phyloP scores from a whole-genome alignment of 2,113 vertebrate species.

The Dromaius novaehollandiae region DNA sequence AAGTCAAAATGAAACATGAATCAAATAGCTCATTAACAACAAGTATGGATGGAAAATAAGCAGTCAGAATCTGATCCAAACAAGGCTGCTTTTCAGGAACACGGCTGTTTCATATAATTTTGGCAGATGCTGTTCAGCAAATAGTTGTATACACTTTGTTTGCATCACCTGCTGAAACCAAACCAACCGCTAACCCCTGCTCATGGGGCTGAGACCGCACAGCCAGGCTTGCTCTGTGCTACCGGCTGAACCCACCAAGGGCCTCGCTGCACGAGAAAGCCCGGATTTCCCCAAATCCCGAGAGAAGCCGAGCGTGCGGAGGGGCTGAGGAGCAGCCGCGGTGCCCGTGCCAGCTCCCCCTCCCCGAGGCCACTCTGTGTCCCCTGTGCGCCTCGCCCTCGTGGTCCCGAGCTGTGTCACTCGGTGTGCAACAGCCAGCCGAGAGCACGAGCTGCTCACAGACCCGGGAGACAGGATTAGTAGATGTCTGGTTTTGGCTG shows the following conservation, averaged over 20 bases:
- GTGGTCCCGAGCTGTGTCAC: too few species aligned
- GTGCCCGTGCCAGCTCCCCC: too few species aligned
- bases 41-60: neutral
- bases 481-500: neutral
- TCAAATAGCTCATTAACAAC: neutral
- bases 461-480: neutral
- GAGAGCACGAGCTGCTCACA: neutral
- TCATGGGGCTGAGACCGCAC: too few species aligned
- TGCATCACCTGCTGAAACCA: neutral
- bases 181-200: accelerated
- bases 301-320: too few species aligned
- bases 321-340: too few species aligned
- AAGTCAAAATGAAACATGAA: neutral
- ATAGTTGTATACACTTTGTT: accelerated
- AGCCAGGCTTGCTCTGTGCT: too few species aligned
- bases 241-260: too few species aligned
- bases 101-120: neutral
- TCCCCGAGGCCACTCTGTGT: too few species aligned
- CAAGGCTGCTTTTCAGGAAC: neutral
- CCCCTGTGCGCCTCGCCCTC: too few species aligned
- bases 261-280: too few species aligned
- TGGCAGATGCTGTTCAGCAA: neutral
- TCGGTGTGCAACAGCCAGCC: neutral
- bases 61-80: accelerated
- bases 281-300: too few species aligned